These are phyloP conservation scores for Heterodera carotae DNA, from an alignment of 1,140 invertebrate species.

Conservation along the genomic window DNA sequence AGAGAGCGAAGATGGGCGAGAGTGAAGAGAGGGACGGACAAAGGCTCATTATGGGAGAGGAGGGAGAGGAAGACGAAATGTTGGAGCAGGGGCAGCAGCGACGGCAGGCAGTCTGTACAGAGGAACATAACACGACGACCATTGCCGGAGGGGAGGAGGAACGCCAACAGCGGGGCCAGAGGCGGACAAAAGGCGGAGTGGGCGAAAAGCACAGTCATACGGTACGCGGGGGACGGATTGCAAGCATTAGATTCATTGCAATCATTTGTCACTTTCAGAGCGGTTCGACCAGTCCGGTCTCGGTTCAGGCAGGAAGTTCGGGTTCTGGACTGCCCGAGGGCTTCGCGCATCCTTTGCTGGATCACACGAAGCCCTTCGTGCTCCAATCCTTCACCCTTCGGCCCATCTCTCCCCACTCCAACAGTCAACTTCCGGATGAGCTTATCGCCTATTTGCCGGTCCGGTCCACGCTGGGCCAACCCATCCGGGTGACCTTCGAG, in stretches of 20 bases:
- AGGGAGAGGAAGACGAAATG: conserved; percentile 16
- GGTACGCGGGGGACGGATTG: conserved; percentile 8
- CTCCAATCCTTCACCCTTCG: conserved; percentile 39
- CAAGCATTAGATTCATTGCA: background rate
- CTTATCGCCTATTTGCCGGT: conserved; percentile 44
- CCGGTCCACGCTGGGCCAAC: conserved; percentile 29
- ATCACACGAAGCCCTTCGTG: conserved; percentile 32
- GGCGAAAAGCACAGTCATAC: conserved; percentile 51
- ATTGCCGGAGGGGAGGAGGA: conserved; percentile 17
- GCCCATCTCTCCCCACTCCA: background rate
- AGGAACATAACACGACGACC: conserved; percentile 5
- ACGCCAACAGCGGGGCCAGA: conserved; percentile 12
- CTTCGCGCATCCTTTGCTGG: conserved; percentile 28
- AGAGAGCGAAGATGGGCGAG: conserved; percentile 17
- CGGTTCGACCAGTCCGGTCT: conserved; percentile 42
- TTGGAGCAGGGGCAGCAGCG: background rate
- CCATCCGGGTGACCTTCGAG: conserved; percentile 41
- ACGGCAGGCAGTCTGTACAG: background rate
- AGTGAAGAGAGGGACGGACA: background rate
- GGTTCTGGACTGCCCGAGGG: conserved; percentile 29
- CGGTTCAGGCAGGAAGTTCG: conserved; percentile 26
- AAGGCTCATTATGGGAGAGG: background rate
- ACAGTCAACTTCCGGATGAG: conserved; percentile 34
- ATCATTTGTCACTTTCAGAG: conserved; percentile 37
- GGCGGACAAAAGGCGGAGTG: conserved; percentile 16